phyloP scores from a whole-genome alignment of 2,797 vertebrate species.

The Fundulus diaphanus region DNA sequence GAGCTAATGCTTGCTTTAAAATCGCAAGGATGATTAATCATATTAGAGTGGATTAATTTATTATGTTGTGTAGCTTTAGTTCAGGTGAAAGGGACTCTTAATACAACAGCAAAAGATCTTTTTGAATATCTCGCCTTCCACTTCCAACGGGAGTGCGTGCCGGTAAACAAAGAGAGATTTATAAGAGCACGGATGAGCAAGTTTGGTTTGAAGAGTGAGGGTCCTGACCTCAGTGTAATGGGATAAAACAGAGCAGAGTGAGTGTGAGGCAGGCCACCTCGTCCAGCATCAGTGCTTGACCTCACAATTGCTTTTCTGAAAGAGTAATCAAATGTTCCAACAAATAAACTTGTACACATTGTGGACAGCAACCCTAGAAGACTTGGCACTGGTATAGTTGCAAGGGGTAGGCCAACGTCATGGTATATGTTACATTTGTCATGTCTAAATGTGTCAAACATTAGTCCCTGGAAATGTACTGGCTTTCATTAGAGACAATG shows the following conservation, averaged over 20 bases:
- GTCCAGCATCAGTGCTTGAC: neutral
- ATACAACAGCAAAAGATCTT: neutral
- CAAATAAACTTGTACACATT: neutral
- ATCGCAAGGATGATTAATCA: neutral
- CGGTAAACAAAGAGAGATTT: neutral
- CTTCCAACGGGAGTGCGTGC: neutral
- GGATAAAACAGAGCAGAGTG: neutral
- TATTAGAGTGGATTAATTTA: too few relatives aligned
- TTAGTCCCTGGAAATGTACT: neutral
- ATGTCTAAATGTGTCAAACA: neutral
- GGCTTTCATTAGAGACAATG: too few relatives aligned
- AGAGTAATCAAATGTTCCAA: neutral
- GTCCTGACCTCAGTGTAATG: neutral
- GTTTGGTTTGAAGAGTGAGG: neutral
- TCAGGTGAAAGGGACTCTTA: neutral
- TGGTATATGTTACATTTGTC: too few relatives aligned
- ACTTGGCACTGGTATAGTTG: neutral
- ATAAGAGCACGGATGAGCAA: neutral
- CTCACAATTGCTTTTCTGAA: neutral
- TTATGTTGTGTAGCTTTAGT: neutral
- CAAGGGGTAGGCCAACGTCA: neutral
- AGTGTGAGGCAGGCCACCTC: neutral
- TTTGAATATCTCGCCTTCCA: neutral
- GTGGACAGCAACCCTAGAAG: neutral
- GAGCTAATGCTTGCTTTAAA: neutral